Evolutionary conservation across 1,140 invertebrate species (phyloP), one percentile per base, ranked within the genome.

Genomic region (Ooceraea biroi): DNA sequence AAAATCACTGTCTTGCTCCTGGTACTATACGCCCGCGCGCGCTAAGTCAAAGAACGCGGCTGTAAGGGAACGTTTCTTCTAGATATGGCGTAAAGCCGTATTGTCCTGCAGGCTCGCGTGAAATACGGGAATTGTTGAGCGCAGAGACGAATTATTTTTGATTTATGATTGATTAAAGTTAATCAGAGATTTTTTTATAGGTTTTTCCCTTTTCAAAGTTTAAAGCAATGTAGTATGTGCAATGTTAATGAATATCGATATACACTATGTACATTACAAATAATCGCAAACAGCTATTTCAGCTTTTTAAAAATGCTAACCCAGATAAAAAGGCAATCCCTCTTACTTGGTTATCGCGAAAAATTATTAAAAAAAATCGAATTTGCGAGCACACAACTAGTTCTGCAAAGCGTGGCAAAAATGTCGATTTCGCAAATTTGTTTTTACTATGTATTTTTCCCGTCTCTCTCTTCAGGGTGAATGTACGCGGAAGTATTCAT

Each of bases 1-100:
- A 88, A 88, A 88, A 88, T 88, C 86, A 84, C 86, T 87, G 83
- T 88, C 86, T 87, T 69, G 85, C 85, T 84, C 50, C 27, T n/a
- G 52, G 58, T 52, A 63, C n/a, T n/a, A n/a, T n/a, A n/a, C n/a
- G n/a, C n/a, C n/a, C 69, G 61, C 66, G 80, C 60, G 30, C 52
- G n/a, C 19, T 74, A 61, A 46, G 86, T 87, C 82, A 74, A 73
- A 84, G 82, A 73, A 57, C 55, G 66, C 52, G 46, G 55, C 55
- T 30, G 27, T 14, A 41, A 52, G 46, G n/a, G 11, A 10, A 27
- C n/a, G 60, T 65, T 71, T 41, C 63, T 44, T 27, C 25, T 5
- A 44, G 63, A 50, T 46, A 22, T n/a, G 44, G 17, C 36, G 12
- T 41, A n/a, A 22, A 46, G n/a, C 10, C 11, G 36, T 19, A 69